phyloP scores from a whole-genome alignment of 2,888 invertebrate species.

The Caenorhabditis imperialis region DNA sequence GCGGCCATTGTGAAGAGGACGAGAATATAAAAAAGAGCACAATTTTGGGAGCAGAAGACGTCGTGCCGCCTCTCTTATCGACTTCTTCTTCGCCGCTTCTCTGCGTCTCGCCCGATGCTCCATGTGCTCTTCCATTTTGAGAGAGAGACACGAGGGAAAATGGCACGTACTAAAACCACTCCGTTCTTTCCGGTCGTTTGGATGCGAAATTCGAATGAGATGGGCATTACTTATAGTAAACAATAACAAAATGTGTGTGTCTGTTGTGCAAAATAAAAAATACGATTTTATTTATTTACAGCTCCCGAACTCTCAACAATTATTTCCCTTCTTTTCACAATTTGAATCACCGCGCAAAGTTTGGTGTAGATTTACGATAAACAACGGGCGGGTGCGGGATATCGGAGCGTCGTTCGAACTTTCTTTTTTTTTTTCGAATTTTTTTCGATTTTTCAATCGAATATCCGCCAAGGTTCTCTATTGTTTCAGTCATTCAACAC shows the following conservation, averaged over 20 bases:
- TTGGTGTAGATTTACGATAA: slow-evolving; percentile 29
- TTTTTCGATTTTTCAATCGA: slow-evolving; percentile 8
- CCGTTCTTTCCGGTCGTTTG: too few species aligned
- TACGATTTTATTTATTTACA: too few species aligned
- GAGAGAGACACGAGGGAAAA: too few species aligned
- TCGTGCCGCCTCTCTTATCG: slow-evolving; percentile 51
- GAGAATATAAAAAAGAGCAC: slow-evolving; percentile 27
- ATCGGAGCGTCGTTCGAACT: slow-evolving; percentile 27
- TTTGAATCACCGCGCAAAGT: slow-evolving; percentile 23
- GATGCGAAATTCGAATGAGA: too few species aligned
- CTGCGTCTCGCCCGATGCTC: slow-evolving; percentile 38
- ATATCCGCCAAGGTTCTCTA: neutral
- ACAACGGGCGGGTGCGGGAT: slow-evolving; percentile 4
- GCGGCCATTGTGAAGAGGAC: slow-evolving; percentile 54
- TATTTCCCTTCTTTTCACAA: too few species aligned
- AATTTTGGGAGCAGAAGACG: slow-evolving; percentile 27
- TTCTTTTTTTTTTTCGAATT: slow-evolving; percentile 3
- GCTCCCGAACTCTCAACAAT: too few species aligned
- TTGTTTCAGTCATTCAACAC: neutral
- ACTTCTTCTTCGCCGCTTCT: slow-evolving; percentile 44
- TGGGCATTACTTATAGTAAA: too few species aligned
- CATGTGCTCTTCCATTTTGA: neutral
- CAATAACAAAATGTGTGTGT: too few species aligned
- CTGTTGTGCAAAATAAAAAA: too few species aligned
- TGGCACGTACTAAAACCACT: too few species aligned